These are phyloP conservation scores for Phrynocephalus vlangalii DNA, from an alignment of 2,797 vertebrate genomes.

Conservation along the genomic window DNA sequence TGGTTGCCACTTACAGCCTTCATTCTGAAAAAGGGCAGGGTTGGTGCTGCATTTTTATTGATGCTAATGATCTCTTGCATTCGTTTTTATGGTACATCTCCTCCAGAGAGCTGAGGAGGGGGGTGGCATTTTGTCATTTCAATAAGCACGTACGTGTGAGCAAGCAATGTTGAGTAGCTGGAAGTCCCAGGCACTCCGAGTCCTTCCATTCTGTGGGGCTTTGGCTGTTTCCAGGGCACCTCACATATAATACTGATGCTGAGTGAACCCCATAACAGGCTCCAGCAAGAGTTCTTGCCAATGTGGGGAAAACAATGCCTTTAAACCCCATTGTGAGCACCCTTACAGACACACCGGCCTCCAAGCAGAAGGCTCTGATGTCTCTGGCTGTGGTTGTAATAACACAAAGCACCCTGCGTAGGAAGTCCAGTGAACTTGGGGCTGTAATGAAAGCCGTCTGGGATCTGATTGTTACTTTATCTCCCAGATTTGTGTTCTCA, in stretches of 20 bases:
- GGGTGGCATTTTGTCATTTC: background rate
- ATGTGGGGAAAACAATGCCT: background rate
- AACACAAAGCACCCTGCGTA: conserved; percentile 4
- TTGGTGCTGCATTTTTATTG: background rate
- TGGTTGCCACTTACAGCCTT: background rate
- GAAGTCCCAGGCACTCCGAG: background rate
- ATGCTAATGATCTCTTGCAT: background rate
- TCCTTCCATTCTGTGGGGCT: background rate
- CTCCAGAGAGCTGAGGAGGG: background rate
- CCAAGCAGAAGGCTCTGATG: background rate
- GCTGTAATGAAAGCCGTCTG: conserved; percentile 77
- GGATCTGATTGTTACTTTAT: conserved; percentile 74
- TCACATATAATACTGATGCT: no score
- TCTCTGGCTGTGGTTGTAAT: conserved; percentile 25
- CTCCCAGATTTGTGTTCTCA: conserved; percentile 73
- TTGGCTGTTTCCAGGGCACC: background rate
- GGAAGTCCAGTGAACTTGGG: conserved; percentile 45
- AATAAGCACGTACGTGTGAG: background rate
- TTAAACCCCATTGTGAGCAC: background rate
- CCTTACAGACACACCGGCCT: rapidly evolving
- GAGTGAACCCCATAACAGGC: background rate
- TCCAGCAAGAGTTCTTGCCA: background rate
- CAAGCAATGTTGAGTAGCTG: background rate
- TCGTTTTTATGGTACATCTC: background rate
- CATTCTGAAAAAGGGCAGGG: background rate